Conservation (phyloP, 2,113 vertebrate genomes). For the Nansenia antarctica region DNA sequence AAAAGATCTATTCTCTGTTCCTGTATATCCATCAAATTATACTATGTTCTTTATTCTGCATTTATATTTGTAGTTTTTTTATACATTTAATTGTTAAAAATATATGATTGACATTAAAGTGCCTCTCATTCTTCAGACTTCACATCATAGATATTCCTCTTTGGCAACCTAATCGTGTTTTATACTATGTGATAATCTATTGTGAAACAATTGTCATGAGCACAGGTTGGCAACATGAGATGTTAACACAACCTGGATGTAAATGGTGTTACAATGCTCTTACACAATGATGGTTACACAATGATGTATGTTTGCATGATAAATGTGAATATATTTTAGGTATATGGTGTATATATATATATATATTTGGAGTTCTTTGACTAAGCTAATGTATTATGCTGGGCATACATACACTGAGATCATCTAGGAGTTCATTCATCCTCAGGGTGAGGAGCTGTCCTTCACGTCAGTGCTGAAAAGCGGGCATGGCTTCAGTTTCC, state of each 20-base stretch:
- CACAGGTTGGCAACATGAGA: too few species aligned
- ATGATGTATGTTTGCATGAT: not conserved
- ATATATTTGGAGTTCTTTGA: not conserved
- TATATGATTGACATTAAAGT: constrained; percentile 9
- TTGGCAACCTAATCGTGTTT: not conserved
- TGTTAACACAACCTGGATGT: too few species aligned
- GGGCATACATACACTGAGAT: constrained; percentile 12
- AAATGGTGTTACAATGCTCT: too few species aligned
- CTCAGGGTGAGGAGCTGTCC: constrained; percentile 25
- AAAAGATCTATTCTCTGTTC: not conserved
- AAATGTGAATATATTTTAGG: not conserved
- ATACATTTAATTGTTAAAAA: not conserved
- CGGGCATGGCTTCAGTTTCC: constrained; percentile 68
- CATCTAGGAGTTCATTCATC: constrained; percentile 17
- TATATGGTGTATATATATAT: not conserved
- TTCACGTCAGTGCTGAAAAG: constrained; percentile 43
- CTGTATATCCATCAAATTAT: not conserved
- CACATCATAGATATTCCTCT: not conserved
- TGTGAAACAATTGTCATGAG: not conserved
- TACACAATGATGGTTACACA: too few species aligned
- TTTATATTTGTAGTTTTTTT: not conserved
- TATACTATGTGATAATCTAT: not conserved
- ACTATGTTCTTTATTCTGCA: not conserved
- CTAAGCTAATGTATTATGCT: not conserved
- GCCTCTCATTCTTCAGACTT: not conserved